Evolutionary conservation across 2,113 vertebrate genomes (phyloP).

Genomic region (Proteles cristata): DNA sequence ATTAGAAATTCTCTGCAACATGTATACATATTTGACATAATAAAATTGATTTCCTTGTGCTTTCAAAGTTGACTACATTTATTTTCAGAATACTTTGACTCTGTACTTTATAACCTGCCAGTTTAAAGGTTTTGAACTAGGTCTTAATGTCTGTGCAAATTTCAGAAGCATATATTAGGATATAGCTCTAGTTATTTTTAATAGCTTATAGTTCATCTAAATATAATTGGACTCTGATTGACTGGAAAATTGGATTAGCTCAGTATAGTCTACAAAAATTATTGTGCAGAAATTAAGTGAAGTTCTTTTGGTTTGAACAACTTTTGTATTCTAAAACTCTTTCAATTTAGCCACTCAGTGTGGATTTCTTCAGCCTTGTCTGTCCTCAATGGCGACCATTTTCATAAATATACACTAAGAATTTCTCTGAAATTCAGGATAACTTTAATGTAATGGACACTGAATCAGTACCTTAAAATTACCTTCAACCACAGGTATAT

Average conservation of each 20-base stretch:
- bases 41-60: constrained; percentile 67
- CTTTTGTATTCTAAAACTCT: neutral
- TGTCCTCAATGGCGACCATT: neutral
- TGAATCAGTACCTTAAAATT: neutral
- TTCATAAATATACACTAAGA: neutral
- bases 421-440: neutral
- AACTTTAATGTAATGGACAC: neutral
- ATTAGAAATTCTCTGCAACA: constrained; percentile 44
- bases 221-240: constrained; percentile 23
- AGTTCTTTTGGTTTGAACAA: neutral
- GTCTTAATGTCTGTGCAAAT: constrained; percentile 24
- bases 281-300: constrained; percentile 32
- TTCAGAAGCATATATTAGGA: constrained; percentile 52
- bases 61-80: constrained; percentile 53
- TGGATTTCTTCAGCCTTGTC: neutral
- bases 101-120: constrained; percentile 67
- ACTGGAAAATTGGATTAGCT: constrained; percentile 44
- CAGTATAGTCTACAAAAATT: neutral
- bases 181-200: constrained; percentile 9
- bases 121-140: constrained; percentile 39
- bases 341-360: neutral
- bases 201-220: neutral
- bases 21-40: constrained; percentile 18
- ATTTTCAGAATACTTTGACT: constrained; percentile 55
- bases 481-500: neutral